Conservation (phyloP, 2,113 vertebrate genomes). For the Heptranchias perlo region DNA sequence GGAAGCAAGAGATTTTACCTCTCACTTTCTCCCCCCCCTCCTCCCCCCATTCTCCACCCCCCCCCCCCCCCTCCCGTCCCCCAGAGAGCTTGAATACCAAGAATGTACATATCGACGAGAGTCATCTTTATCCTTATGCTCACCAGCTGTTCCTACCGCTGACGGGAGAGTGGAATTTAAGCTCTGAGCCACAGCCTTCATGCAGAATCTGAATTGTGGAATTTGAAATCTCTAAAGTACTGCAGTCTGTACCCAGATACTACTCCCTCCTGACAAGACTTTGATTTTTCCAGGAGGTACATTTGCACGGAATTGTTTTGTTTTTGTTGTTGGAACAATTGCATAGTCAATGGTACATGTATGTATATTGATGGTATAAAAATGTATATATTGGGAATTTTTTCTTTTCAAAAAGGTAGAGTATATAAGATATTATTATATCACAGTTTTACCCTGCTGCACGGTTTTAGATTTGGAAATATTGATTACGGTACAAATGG, state of each 20-base stretch:
- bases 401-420: constrained; percentile 17
- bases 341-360: constrained; percentile 33
- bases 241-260: constrained; percentile 33
- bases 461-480: constrained; percentile 33
- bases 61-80: background rate
- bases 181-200: background rate
- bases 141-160: background rate
- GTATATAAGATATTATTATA: constrained; percentile 36
- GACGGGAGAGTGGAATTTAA: background rate
- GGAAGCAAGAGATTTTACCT: background rate
- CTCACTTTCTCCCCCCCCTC: background rate
- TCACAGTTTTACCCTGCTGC: constrained; percentile 19
- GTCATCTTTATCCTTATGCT: constrained; percentile 19
- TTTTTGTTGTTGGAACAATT: constrained; percentile 19
- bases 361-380: constrained; percentile 38
- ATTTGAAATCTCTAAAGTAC: constrained; percentile 13
- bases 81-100: background rate
- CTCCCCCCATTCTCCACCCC: background rate
- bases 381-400: constrained; percentile 38
- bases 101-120: constrained; percentile 8
- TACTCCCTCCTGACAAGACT: background rate
- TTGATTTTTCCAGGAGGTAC: constrained; percentile 14
- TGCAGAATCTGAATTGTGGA: background rate
- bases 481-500: background rate
- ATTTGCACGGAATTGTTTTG: constrained; percentile 28